phyloP scores from a whole-genome alignment of 2,113 vertebrate species.

The Bubalus kerabau region DNA sequence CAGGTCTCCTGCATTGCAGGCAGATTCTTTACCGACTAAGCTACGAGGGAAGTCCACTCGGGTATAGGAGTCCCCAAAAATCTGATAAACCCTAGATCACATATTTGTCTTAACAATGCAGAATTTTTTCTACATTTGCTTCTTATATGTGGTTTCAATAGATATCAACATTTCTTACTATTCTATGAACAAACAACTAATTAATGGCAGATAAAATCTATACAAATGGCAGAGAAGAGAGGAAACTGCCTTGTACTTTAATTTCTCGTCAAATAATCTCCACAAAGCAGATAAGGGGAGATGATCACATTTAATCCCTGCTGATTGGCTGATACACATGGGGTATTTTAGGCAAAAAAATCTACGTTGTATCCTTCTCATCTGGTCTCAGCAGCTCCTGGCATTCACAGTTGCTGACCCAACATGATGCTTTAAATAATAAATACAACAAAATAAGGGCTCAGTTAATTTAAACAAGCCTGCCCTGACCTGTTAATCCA shows the following conservation, averaged over 20 bases:
- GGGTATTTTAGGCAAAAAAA: not conserved
- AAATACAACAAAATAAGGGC: not conserved
- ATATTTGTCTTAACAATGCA: not conserved
- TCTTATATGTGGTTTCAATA: not conserved
- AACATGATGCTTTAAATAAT: not conserved
- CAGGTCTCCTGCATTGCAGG: not conserved
- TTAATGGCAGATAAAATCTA: not conserved
- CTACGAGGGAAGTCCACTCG: not conserved
- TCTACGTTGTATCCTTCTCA: not conserved
- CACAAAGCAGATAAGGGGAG: not conserved
- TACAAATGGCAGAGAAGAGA: not conserved
- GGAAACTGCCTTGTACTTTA: not conserved
- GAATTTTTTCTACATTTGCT: not conserved
- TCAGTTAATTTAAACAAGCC: conserved; percentile 3
- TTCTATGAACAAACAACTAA: not conserved
- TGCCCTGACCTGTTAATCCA: conserved; percentile 32
- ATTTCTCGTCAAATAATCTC: not conserved
- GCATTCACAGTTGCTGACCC: conserved; percentile 9
- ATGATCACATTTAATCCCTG: not conserved
- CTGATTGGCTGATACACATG: not conserved
- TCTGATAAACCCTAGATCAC: not conserved
- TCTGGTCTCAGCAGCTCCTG: conserved; percentile 1
- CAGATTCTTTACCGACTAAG: not conserved
- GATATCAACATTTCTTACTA: not conserved
- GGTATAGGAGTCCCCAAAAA: not conserved